Base-by-base conservation (phyloP, 2,113 vertebrate genomes). In the Petrocephalus zakoni region DNA sequence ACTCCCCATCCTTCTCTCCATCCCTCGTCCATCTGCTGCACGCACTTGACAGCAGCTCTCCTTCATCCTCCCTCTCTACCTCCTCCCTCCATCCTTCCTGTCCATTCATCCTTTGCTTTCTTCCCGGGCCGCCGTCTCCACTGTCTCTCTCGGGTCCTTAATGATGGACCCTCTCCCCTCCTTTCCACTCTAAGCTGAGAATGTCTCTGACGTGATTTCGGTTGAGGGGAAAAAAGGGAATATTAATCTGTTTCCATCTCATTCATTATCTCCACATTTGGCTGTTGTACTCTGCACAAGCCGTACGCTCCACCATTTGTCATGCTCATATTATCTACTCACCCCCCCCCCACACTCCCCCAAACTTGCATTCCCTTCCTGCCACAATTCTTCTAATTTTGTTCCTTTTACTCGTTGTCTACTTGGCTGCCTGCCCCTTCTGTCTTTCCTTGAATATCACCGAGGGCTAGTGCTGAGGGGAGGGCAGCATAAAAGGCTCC, bases 201-300 rank as follows among this genome's bases (percentile, higher is more conserved):
- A 90, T 92, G 91, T 93, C 91, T 91, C 90, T 92, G 92, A 84
- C 81, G 88, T 49, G 81, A 87, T 90, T 85, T 82, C n/a, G 25
- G 86, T 91, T 91, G n/a, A 3, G 42, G 89, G 49, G 25, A 37
- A 34, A 37, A 83, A 55, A 92, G 90, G 94, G 34, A 8, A 92
- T 93, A 90, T 90, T 90, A 86, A 88, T 92, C 90, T 92, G 92
- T 93, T 89, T 81, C 89, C 88, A 81, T 68, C 25, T 90, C 91
- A 87, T 93, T 88, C 91, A 92, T 90, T 93, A 92, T 93, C 89
- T 91, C 91, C 87, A 91, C 92, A 86, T 90, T 19, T 86, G 25
- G 51, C 1, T 86, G 22, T 34, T 56, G 34, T 29, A 53, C 9
- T 91, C 87, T 88, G 86, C 68, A 29, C 49, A 19, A 87, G 29